Conservation (phyloP, 2,888 invertebrate genomes). For the Euclidia mi region DNA sequence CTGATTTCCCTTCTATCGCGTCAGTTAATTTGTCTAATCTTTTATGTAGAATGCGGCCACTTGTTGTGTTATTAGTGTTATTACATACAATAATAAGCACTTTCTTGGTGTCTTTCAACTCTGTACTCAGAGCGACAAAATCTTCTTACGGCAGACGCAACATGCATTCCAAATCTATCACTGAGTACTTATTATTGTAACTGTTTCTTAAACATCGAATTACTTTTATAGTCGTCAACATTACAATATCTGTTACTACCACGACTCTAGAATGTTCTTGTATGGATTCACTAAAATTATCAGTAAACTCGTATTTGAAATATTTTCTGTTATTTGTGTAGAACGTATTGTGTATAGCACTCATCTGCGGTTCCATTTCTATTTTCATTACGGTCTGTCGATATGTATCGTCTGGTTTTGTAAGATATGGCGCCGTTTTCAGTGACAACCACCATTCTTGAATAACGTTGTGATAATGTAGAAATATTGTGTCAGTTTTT, state of each 20-base stretch:
- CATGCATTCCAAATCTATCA: constrained; percentile 7
- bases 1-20: constrained; percentile 5
- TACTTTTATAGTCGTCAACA: constrained; percentile 28
- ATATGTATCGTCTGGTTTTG: constrained; percentile 15
- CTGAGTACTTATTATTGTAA: background rate
- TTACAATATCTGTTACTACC: constrained; percentile 16
- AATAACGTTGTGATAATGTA: constrained; percentile 11
- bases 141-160: constrained; percentile 3
- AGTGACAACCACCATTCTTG: constrained; percentile 42
- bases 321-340: constrained; percentile 7
- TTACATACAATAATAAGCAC: constrained; percentile 12
- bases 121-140: constrained; percentile 1
- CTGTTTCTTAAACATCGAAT: constrained; percentile 13
- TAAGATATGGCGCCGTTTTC: constrained; percentile 13
- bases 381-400: constrained; percentile 2
- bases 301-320: constrained; percentile 1
- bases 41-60: background rate
- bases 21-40: constrained; percentile 6
- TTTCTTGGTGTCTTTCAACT: constrained; percentile 12
- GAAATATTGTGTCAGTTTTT: constrained; percentile 3
- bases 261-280: background rate
- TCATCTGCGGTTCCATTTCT: constrained; percentile 15
- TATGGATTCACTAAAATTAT: background rate
- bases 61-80: constrained; percentile 1
- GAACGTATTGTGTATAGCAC: constrained; percentile 11